These are phyloP conservation scores for Cheirogaleus major DNA, from an alignment of 2,797 vertebrate species.

Conservation along the genomic window DNA sequence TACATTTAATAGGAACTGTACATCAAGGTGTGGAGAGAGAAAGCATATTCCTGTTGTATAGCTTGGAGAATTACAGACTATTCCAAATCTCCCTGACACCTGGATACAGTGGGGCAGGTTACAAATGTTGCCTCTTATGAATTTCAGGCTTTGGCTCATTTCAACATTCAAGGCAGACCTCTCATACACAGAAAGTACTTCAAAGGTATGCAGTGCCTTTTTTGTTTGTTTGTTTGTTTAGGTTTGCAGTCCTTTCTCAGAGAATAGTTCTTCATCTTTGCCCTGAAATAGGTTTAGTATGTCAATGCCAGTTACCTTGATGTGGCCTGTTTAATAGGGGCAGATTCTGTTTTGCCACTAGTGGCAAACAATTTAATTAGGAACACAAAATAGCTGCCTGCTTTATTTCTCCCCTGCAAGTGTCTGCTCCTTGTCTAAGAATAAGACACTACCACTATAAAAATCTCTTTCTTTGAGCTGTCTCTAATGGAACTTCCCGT, in stretches of 20 bases:
- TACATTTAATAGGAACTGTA: constrained; percentile 42
- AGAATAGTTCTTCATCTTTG: constrained; percentile 30
- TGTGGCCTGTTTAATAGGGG: neutral
- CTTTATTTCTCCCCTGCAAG: constrained; percentile 17
- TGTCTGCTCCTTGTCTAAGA: constrained; percentile 60
- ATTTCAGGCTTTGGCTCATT: constrained; percentile 25
- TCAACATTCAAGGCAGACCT: constrained; percentile 18
- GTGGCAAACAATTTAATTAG: constrained; percentile 74
- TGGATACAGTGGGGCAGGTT: constrained; percentile 27
- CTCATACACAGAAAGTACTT: neutral
- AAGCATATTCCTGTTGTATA: neutral
- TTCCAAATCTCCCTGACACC: neutral
- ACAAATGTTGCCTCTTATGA: constrained; percentile 23
- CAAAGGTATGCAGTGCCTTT: neutral
- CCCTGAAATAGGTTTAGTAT: neutral
- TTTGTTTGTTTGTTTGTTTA: neutral
- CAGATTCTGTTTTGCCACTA: constrained; percentile 52
- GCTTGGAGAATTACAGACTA: neutral
- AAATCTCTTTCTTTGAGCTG: constrained; percentile 66
- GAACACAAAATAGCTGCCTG: constrained; percentile 42
- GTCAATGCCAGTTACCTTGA: constrained; percentile 42
- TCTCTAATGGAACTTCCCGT: constrained; percentile 59
- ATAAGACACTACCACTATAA: constrained; percentile 42
- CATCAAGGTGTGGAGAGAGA: neutral
- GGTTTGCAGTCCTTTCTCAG: neutral